Evolutionary conservation across 1,140 invertebrate genomes (phyloP).

Genomic region (Andricus grossulariae): DNA sequence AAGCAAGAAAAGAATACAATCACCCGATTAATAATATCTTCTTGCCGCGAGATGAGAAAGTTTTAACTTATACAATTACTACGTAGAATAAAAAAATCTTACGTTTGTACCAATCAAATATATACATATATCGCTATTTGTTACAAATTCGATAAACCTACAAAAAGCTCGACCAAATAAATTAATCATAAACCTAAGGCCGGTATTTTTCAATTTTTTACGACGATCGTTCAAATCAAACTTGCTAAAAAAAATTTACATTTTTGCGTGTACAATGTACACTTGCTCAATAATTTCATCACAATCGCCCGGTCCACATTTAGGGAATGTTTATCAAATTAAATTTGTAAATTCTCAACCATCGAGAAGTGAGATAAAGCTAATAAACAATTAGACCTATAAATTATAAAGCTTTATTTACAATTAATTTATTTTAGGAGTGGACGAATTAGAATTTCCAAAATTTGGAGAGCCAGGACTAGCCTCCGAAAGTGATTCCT

Average conservation of each 20-base stretch:
- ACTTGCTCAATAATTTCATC: neutral
- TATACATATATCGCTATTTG: neutral
- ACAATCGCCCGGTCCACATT: neutral
- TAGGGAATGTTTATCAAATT: neutral
- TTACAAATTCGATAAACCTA: neutral
- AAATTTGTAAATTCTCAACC: too few relatives aligned
- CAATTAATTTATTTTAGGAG: conserved; percentile 22
- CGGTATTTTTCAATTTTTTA: neutral
- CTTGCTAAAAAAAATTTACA: neutral
- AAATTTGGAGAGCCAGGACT: neutral
- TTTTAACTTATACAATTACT: neutral
- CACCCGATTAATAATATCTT: conserved; percentile 9
- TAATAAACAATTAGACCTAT: too few relatives aligned
- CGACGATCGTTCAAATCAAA: neutral
- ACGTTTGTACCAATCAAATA: neutral
- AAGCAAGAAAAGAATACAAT: neutral
- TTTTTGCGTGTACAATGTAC: too few relatives aligned
- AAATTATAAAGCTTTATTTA: conserved; percentile 18
- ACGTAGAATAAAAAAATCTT: neutral
- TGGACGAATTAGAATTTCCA: conserved; percentile 3
- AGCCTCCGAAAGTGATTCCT: neutral
- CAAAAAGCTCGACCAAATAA: neutral
- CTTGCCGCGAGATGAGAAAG: neutral
- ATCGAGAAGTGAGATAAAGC: too few relatives aligned
- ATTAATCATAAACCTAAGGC: conserved; percentile 1